These are phyloP conservation scores for Lepidurus packardi DNA, from an alignment of 1,140 invertebrate genomes.

Conservation along the genomic window DNA sequence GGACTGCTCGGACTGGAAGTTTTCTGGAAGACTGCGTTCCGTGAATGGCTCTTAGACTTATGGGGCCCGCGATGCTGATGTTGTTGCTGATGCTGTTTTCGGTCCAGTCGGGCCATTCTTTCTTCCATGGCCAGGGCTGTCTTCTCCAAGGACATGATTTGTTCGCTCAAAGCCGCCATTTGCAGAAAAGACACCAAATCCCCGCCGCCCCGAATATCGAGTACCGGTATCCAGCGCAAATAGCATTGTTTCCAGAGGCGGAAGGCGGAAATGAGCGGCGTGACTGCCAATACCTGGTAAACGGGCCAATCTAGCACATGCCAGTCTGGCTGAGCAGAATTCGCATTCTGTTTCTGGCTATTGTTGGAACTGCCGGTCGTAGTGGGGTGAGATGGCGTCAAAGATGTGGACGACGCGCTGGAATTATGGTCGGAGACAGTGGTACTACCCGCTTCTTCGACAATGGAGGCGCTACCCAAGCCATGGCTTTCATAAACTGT, in stretches of 20 bases:
- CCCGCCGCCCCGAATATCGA: conserved; percentile 73
- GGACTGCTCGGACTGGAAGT: background rate
- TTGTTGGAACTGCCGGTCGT: background rate
- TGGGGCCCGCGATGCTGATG: conserved; percentile 10
- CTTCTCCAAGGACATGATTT: conserved; percentile 1
- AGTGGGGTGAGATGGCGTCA: background rate
- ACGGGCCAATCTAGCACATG: conserved; percentile 35
- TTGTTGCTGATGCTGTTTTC: background rate
- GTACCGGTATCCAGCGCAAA: conserved; percentile 73
- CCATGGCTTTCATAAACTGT: conserved; percentile 20
- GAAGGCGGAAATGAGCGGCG: conserved; percentile 53
- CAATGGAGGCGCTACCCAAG: conserved; percentile 4
- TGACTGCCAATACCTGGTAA: conserved; percentile 40
- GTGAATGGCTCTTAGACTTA: background rate
- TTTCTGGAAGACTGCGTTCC: conserved; percentile 10
- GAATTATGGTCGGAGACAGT: background rate
- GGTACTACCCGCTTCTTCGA: background rate
- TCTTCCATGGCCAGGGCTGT: background rate
- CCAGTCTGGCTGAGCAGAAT: conserved; percentile 12
- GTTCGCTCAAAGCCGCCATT: conserved; percentile 9
- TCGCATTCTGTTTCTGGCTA: background rate
- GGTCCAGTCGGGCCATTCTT: conserved; percentile 10
- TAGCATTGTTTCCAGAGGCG: conserved; percentile 86
- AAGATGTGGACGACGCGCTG: background rate
- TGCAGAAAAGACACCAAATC: conserved; percentile 23